phyloP scores from a whole-genome alignment of 1,140 invertebrate species.

The Lordiphosa collinella region DNA sequence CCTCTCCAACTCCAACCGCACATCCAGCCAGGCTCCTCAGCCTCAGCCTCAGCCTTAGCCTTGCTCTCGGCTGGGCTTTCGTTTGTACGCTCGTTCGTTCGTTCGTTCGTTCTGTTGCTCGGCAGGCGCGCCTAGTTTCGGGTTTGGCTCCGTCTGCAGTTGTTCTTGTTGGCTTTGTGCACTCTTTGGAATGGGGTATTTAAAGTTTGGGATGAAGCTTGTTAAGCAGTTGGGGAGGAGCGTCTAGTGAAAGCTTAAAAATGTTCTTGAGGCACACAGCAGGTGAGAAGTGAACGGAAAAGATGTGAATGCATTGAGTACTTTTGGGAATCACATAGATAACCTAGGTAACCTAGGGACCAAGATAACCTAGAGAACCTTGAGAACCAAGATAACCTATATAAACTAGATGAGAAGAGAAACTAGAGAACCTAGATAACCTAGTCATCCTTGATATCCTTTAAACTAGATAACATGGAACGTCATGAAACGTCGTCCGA shows the following conservation, averaged over 20 bases:
- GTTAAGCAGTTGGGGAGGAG: not conserved
- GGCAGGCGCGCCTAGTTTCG: slow-evolving; percentile 9
- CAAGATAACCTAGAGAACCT: too few relatives aligned
- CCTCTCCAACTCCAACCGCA: slow-evolving; percentile 1
- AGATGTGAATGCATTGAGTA: too few relatives aligned
- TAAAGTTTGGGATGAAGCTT: not conserved
- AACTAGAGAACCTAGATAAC: too few relatives aligned
- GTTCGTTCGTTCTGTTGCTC: slow-evolving; percentile 11
- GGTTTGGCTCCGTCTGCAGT: too few relatives aligned
- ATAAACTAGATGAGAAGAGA: too few relatives aligned
- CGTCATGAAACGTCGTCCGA: too few relatives aligned
- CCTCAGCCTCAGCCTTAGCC: not conserved
- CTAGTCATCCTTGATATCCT: too few relatives aligned
- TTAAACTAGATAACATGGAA: too few relatives aligned
- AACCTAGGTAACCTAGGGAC: too few relatives aligned
- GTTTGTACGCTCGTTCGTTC: not conserved
- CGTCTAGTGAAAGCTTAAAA: not conserved
- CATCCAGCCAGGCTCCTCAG: slow-evolving; percentile 5
- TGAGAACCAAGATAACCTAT: too few relatives aligned
- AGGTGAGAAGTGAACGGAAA: too few relatives aligned
- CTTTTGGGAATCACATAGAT: not conserved
- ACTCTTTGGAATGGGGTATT: not conserved
- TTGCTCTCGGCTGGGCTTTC: not conserved
- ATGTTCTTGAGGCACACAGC: too few relatives aligned
- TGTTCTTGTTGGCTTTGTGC: not conserved